Base-by-base conservation (phyloP, 2,888 invertebrate genomes). In the Liposcelis brunnea region DNA sequence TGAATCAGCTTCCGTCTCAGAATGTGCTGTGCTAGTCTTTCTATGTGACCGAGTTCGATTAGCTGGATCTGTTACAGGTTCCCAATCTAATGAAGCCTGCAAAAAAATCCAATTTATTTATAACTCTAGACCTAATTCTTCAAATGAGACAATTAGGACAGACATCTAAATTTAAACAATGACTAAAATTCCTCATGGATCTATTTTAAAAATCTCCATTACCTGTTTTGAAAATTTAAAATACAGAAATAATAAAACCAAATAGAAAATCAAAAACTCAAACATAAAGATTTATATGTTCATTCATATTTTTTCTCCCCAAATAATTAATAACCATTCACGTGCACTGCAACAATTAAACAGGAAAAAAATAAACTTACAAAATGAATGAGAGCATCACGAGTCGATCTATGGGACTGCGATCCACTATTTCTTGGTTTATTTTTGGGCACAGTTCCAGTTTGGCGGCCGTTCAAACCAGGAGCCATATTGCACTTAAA, bases 371-470 rank as follows among this genome's bases (percentile, higher is more conserved):
- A n/a, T n/a, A 31, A 21, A 49, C 42, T 45, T 48, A 53, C 53
- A 50, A 52, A 40, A 46, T 52, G 52, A 18, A 51, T 49, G 44
- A 50, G 49, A 38, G 51, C 49, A 16, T 53, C 53, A 36, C 53
- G 46, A 35, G 50, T 42, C 2, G 49, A 47, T 42, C 52, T 49
- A 26, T 51, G 26, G 26, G 26, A 26, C 26, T 26, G 26, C 8
- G 26, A 26, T 26, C 26, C 26, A 26, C 26, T 35, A 16, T 14
- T 49, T 31, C 51, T 52, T 16, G 51, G 47, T 45, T 53, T 53
- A 14, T 52, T 52, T 48, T 53, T 53, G n/a, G 53, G 53, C 12
- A 53, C 53, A 21, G 52, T 53, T 14, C 53, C 53, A 16, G 53
- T 52, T 43, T 51, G 52, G 31, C 53, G 48, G 6, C 46, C 48